A percentile compares a stretch with the other conserved stretches of the same genome.
phyloP scores from a whole-genome alignment of 2,888 invertebrate species.

The Polyommatus icarus region DNA sequence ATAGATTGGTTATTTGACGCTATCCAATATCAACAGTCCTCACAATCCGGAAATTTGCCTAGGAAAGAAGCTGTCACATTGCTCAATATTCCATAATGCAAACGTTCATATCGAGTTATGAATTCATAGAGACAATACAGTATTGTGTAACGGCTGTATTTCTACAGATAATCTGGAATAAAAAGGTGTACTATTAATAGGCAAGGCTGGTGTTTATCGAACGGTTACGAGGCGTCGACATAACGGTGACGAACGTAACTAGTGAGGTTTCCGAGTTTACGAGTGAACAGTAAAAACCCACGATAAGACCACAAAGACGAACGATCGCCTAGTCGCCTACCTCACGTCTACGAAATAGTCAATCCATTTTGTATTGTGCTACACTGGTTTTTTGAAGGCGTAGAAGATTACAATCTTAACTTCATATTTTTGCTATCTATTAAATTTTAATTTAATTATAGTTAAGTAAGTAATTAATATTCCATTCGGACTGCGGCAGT shows the following conservation, averaged over 20 bases:
- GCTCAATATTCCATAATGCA: not conserved
- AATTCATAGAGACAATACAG: not conserved
- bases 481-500: no score
- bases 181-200: not conserved
- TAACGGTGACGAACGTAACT: constrained; percentile 30
- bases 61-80: no score
- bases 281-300: constrained; percentile 10
- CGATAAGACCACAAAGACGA: constrained; percentile 1
- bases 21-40: no score
- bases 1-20: no score
- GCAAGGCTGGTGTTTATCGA: not conserved
- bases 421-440: not conserved
- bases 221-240: constrained; percentile 30
- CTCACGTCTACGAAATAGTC: not conserved
- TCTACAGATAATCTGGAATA: not conserved
- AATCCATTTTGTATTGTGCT: not conserved
- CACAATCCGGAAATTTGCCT: no score
- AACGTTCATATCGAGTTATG: not conserved
- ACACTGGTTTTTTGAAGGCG: not conserved
- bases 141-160: constrained; percentile 5
- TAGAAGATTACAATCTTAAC: not conserved
- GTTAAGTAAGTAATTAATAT: no score
- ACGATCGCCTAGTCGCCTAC: not conserved
- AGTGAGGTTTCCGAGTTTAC: constrained; percentile 19
- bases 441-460: no score